phyloP scores from a whole-genome alignment of 92 coral and sea anemone genomes.

The Montipora capitata region DNA sequence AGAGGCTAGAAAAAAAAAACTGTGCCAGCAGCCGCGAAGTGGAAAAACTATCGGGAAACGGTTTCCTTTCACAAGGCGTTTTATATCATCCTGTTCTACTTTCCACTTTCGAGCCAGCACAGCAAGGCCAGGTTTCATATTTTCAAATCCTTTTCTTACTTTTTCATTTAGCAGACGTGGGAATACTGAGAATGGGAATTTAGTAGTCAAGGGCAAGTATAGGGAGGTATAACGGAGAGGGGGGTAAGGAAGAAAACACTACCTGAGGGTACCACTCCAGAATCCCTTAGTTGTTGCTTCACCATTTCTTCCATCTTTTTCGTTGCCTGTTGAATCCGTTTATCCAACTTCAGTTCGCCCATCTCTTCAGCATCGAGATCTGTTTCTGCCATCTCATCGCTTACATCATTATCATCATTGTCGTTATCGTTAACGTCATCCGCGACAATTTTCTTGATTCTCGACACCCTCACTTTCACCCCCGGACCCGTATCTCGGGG shows the following conservation, averaged over 20 bases:
- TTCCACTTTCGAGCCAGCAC: no score
- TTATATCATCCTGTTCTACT: no score
- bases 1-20: no score
- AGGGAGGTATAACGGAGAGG: no score
- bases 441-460: conserved; percentile 66
- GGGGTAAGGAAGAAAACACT: neutral
- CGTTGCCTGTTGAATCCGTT: conserved; percentile 78
- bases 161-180: no score
- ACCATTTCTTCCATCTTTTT: conserved; percentile 96
- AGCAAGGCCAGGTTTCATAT: no score
- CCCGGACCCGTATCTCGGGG: conserved; percentile 54
- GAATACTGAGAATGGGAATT: no score
- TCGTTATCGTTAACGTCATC: conserved; percentile 77
- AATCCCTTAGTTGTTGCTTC: conserved; percentile 86
- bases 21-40: no score
- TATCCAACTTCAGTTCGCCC: conserved; percentile 72
- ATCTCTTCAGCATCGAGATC: conserved; percentile 78
- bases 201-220: no score
- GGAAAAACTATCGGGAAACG: no score
- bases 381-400: conserved; percentile 64
- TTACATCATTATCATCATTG: conserved; percentile 74
- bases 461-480: conserved; percentile 87
- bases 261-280: conserved; percentile 95
- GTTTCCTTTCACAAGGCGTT: no score
- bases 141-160: no score